Conservation (phyloP, 1,140 invertebrate species). For the Leguminivora glycinivorella region DNA sequence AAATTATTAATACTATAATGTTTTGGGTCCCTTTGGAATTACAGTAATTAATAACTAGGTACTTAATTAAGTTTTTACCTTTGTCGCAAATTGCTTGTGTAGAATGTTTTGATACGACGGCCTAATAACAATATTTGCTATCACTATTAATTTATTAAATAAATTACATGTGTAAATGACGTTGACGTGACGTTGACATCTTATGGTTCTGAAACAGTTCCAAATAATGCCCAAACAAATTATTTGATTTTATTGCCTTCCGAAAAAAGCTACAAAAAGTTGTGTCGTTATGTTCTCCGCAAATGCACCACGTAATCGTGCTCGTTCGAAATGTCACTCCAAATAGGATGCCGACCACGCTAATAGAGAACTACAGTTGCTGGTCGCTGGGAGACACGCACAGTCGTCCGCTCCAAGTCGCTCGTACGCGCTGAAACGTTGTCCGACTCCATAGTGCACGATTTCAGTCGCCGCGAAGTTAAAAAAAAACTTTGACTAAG, state of each 20-base stretch:
- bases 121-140: too few species aligned
- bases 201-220: too few species aligned
- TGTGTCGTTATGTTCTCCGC: not conserved
- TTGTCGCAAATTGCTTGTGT: too few species aligned
- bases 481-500: constrained; percentile 3
- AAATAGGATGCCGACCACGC: not conserved
- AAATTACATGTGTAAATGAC: too few species aligned
- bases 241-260: not conserved
- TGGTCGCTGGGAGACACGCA: not conserved
- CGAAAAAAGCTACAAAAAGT: not conserved
- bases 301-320: not conserved
- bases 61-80: too few species aligned
- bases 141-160: too few species aligned
- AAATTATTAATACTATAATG: too few species aligned
- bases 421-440: not conserved
- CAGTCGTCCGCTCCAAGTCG: not conserved
- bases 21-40: too few species aligned
- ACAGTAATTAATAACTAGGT: too few species aligned
- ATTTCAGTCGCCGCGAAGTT: not conserved
- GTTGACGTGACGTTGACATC: not conserved
- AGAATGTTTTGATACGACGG: too few species aligned
- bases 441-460: not conserved
- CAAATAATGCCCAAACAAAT: not conserved
- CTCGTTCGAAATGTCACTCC: not conserved
- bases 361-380: not conserved